phyloP scores from a whole-genome alignment of 1,140 invertebrate species.

The Ostrea edulis region DNA sequence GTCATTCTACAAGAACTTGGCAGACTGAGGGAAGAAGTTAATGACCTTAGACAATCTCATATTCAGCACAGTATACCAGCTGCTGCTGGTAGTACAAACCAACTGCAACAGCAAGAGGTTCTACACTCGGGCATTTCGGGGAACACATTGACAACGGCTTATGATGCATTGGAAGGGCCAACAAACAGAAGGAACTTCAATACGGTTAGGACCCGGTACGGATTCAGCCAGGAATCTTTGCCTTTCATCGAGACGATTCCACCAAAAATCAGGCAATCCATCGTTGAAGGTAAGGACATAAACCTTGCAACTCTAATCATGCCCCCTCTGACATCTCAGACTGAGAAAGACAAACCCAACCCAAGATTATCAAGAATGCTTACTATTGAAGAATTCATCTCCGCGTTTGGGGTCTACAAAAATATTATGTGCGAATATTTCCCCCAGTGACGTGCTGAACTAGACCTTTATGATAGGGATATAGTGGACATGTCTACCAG shows the following conservation, averaged over 20 bases:
- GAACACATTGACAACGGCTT: neutral
- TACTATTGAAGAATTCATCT: slow-evolving; percentile 42
- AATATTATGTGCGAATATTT: slow-evolving; percentile 12
- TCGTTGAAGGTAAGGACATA: no score
- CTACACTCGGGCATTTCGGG: no score
- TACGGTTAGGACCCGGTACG: neutral
- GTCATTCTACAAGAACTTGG: no score
- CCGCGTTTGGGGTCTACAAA: slow-evolving; percentile 41
- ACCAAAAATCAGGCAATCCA: no score
- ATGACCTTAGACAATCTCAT: no score
- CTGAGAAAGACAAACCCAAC: neutral
- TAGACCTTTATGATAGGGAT: slow-evolving; percentile 42
- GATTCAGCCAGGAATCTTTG: neutral
- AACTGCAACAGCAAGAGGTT: no score
- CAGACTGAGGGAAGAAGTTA: no score
- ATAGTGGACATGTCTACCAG: slow-evolving; percentile 22
- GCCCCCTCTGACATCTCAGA: no score
- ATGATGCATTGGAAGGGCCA: neutral
- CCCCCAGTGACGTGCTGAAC: slow-evolving; percentile 36
- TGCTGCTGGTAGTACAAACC: no score
- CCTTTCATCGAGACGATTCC: no score
- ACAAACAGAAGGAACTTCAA: neutral
- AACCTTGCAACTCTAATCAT: no score
- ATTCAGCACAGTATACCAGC: no score
- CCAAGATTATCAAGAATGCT: neutral